These are phyloP conservation scores for Drosophila nigritarsus DNA, from an alignment of 2,888 invertebrate species.

Conservation along the genomic window DNA sequence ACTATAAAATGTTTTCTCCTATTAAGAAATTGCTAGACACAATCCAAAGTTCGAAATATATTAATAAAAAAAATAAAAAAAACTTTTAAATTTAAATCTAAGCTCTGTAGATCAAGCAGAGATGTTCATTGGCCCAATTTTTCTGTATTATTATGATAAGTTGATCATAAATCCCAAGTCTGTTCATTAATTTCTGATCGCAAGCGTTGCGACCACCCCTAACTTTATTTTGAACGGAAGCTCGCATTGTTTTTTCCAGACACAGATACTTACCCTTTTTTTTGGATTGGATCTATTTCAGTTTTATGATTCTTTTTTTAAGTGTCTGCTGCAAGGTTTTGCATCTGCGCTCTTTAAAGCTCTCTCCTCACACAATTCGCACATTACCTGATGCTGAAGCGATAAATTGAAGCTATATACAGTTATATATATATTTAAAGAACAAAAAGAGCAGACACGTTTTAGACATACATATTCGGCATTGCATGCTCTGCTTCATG, in stretches of 20 bases:
- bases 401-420: slow-evolving; percentile 57
- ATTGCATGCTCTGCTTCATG: slow-evolving; percentile 59
- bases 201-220: slow-evolving; percentile 5
- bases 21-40: neutral
- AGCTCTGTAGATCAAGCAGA: neutral
- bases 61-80: neutral
- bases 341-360: slow-evolving; percentile 58
- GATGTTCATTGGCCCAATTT: too few relatives aligned
- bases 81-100: neutral
- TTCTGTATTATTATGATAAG: neutral
- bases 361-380: slow-evolving; percentile 35
- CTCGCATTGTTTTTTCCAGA: slow-evolving; percentile 7
- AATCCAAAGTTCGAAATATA: neutral
- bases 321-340: slow-evolving; percentile 10
- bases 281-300: slow-evolving; percentile 15
- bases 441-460: slow-evolving; percentile 67
- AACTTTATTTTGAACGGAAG: neutral
- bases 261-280: slow-evolving; percentile 40
- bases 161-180: neutral
- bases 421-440: slow-evolving; percentile 8
- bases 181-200: slow-evolving; percentile 18
- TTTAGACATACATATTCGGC: slow-evolving; percentile 70
- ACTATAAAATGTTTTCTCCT: neutral
- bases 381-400: slow-evolving; percentile 71
- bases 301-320: neutral